These are phyloP conservation scores for Hyles lineata DNA, from an alignment of 2,888 invertebrate genomes.

Conservation along the genomic window DNA sequence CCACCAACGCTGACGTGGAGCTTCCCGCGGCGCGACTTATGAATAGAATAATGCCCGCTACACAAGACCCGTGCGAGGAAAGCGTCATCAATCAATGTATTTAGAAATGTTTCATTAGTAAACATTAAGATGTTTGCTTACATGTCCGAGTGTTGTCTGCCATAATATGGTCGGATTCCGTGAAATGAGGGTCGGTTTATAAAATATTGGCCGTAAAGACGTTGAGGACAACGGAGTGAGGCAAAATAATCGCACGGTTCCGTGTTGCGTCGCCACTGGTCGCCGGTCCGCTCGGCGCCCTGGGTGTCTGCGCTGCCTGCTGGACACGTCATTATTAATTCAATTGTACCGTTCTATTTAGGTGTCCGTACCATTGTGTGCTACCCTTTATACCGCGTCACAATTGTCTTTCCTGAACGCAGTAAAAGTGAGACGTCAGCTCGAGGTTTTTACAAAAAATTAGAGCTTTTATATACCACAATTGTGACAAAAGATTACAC, in stretches of 20 bases:
- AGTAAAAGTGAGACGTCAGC: conserved; percentile 6
- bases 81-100: conserved; percentile 82
- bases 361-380: conserved; percentile 31
- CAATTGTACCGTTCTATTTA: conserved; percentile 52
- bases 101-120: conserved; percentile 84
- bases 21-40: conserved; percentile 77
- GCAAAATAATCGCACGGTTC: conserved; percentile 60
- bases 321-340: conserved; percentile 60
- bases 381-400: conserved; percentile 17
- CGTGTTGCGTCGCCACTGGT: conserved; percentile 48
- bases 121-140: conserved; percentile 85
- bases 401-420: conserved; percentile 20
- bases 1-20: conserved; percentile 78
- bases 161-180: conserved; percentile 72
- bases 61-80: conserved; percentile 75
- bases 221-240: conserved; percentile 59
- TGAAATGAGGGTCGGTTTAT: conserved; percentile 72
- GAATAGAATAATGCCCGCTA: conserved; percentile 78
- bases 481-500: not conserved
- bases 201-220: conserved; percentile 70
- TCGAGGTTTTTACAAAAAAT: not conserved
- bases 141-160: conserved; percentile 78
- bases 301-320: conserved; percentile 71
- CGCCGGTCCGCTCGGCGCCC: conserved; percentile 51
- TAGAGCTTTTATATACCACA: not conserved